Evolutionary conservation across 2,888 invertebrate species (phyloP).

Genomic region (Torymus auratus): DNA sequence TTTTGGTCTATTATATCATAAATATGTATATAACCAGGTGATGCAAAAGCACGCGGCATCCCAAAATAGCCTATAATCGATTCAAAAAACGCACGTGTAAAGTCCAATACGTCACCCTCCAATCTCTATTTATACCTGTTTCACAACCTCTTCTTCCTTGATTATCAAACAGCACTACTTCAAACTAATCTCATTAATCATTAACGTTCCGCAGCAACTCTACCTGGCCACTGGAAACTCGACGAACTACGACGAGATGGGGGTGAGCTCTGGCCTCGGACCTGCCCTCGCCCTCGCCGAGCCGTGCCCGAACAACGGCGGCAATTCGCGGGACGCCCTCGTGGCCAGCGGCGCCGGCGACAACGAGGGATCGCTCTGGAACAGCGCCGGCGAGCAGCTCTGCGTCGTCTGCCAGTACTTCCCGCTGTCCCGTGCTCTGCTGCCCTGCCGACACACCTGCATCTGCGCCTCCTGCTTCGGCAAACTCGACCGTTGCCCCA

Average conservation of each 20-base stretch:
- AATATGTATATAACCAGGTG: too few relatives aligned
- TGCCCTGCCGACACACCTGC: constrained; percentile 92
- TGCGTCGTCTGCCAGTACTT: constrained; percentile 91
- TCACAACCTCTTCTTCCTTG: too few relatives aligned
- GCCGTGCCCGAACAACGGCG: constrained; percentile 75
- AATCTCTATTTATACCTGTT: too few relatives aligned
- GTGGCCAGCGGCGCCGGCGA: constrained; percentile 75
- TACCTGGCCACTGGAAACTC: constrained; percentile 86
- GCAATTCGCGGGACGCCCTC: constrained; percentile 68
- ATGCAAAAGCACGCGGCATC: too few relatives aligned
- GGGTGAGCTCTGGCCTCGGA: constrained; percentile 73
- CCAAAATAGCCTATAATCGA: too few relatives aligned
- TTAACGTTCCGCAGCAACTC: constrained; percentile 81
- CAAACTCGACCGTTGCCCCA: constrained; percentile 90
- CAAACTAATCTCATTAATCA: not conserved
- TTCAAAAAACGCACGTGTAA: too few relatives aligned
- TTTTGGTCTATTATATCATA: too few relatives aligned
- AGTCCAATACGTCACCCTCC: too few relatives aligned
- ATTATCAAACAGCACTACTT: too few relatives aligned
- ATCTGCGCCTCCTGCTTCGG: constrained; percentile 89
- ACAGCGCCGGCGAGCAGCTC: constrained; percentile 80
- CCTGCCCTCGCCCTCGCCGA: constrained; percentile 78
- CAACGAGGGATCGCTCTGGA: constrained; percentile 78
- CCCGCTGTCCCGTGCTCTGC: constrained; percentile 86
- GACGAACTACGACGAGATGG: constrained; percentile 78